Evolutionary conservation across 2,888 invertebrate genomes (phyloP), one percentile per base, ranked within the genome.

Genomic region (Acrocyrtus sp.): DNA sequence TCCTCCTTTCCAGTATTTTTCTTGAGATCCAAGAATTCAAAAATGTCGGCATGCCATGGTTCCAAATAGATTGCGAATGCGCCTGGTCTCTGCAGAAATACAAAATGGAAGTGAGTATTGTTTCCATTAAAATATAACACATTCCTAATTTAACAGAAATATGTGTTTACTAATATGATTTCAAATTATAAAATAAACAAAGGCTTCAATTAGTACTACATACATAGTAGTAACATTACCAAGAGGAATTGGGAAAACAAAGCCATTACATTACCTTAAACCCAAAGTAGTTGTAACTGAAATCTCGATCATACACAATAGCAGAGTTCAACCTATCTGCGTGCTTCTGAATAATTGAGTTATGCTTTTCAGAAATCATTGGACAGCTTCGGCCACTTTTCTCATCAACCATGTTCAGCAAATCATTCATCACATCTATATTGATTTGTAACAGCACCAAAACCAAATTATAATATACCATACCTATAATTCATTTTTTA

Each of bases 1-100:
- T 98, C 98, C 84, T 98, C 98, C 83, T 95, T 95, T 0, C 98
- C 88, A 0, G 95, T 96, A 84, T 98, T 99, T 84, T 97, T 98
- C 83, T 92, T 95, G 57, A 98, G 86, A 83, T 98, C 94, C 58
- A 99, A 86, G 85, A 98, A 99, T 73, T 96, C 96, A 84, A 97
- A 95, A 72, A 99, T 88, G 84, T 99, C 98, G 0, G 95, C 92
- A 86, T 99, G 99, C 99, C 99, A 99, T 0, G 99, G 99, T 85
- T 99, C 99, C 61, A 99, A 85, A 83, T 99, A 99, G 74, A 99
- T 90, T 17, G 99, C 97, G 86, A 98, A 97, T 2, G 98, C 98
- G 22, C 98, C 98, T 1, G 98, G 98, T 75, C 98, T 87, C 88
- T 88, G 19, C 2, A n/a, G 8, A 34, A 82, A 26, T n/a, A n/a